Conservation (phyloP, 2,888 invertebrate species). For the Acrobasis repandana region DNA sequence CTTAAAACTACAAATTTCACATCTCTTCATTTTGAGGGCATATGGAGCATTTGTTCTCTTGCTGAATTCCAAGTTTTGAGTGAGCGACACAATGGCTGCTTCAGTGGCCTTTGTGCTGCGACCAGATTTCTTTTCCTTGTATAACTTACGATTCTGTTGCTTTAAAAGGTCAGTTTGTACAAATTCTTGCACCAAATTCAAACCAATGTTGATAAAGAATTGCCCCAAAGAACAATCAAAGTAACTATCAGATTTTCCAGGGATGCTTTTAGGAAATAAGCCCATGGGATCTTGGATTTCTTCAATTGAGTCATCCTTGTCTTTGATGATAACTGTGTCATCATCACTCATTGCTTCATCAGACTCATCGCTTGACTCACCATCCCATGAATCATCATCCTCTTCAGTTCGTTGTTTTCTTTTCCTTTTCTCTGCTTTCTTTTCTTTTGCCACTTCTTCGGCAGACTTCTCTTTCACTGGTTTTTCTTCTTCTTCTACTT, state of each 20-base stretch:
- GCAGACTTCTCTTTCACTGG: slow-evolving; percentile 45
- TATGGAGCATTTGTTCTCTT: slow-evolving; percentile 94
- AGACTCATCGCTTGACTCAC: slow-evolving; percentile 78
- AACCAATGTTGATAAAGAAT: slow-evolving; percentile 96
- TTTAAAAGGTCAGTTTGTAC: slow-evolving; percentile 95
- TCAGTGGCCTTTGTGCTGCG: slow-evolving; percentile 88
- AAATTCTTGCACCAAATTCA: slow-evolving; percentile 95
- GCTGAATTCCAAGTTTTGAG: slow-evolving; percentile 93
- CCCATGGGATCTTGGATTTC: slow-evolving; percentile 75
- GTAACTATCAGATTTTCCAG: slow-evolving; percentile 86
- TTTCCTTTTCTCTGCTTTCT: slow-evolving; percentile 62
- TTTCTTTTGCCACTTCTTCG: slow-evolving; percentile 51
- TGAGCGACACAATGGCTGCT: slow-evolving; percentile 91
- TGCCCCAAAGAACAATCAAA: slow-evolving; percentile 95
- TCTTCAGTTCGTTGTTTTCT: slow-evolving; percentile 68
- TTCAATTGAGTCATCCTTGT: slow-evolving; percentile 79
- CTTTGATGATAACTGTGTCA: slow-evolving; percentile 80
- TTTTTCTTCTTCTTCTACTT: slow-evolving; percentile 46
- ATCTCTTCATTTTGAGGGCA: slow-evolving; percentile 90
- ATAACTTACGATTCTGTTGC: slow-evolving; percentile 93
- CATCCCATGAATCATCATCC: slow-evolving; percentile 85
- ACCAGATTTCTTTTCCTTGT: slow-evolving; percentile 85
- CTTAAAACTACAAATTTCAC: slow-evolving; percentile 95
- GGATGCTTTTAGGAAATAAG: slow-evolving; percentile 68
- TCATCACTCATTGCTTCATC: slow-evolving; percentile 76